phyloP scores from a whole-genome alignment of 2,113 vertebrate species.

The Notarius quadriscutis region DNA sequence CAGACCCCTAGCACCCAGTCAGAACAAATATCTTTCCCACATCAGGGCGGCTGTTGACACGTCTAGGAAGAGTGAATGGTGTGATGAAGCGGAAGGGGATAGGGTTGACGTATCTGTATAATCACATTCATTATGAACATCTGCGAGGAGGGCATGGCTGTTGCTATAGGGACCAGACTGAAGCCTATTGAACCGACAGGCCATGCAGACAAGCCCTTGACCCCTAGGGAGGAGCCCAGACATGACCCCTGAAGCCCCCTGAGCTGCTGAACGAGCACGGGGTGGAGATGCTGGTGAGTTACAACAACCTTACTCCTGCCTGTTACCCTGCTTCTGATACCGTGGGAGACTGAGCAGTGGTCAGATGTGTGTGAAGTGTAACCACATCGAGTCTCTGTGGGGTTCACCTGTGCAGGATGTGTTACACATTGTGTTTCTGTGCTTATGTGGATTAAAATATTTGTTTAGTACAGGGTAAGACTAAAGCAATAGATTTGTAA shows the following conservation, averaged over 20 bases:
- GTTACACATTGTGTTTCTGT: not conserved
- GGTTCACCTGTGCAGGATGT: not conserved
- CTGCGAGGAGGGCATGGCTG: constrained; percentile 62
- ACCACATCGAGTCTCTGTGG: not conserved
- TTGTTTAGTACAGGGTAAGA: not conserved
- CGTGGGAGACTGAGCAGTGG: not conserved
- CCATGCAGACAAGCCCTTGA: constrained; percentile 70
- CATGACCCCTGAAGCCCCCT: constrained; percentile 73
- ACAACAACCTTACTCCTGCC: constrained; percentile 30
- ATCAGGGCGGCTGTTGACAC: constrained; percentile 36
- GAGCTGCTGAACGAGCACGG: constrained; percentile 58
- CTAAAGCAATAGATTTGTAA: not conserved
- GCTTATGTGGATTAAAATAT: not conserved
- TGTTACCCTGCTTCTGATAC: constrained; percentile 33
- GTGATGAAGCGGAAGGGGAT: constrained; percentile 64
- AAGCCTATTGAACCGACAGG: constrained; percentile 69
- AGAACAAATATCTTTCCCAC: constrained; percentile 24
- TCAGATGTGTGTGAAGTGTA: not conserved
- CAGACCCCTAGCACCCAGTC: not conserved
- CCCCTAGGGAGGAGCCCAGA: constrained; percentile 79
- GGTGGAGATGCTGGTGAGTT: constrained; percentile 41
- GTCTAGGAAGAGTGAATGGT: constrained; percentile 38
- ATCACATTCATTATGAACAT: constrained; percentile 65
- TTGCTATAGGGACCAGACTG: constrained; percentile 69
- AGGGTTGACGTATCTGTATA: constrained; percentile 67